Conservation (phyloP, 1,140 invertebrate species). For the Papilio polyxenes region DNA sequence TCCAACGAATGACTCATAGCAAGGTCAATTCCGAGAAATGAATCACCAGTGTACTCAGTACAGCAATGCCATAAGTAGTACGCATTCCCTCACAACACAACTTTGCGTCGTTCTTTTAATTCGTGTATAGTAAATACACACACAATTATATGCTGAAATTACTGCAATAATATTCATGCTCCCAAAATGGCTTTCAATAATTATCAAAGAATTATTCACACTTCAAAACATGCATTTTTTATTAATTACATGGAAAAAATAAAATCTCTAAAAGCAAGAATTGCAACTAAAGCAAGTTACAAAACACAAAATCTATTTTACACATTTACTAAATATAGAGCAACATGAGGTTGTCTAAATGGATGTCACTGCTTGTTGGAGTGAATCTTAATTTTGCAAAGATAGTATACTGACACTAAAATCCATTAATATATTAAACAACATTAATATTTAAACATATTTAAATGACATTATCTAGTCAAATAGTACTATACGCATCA, state of each 20-base stretch:
- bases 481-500: too few relatives aligned
- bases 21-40: conserved; percentile 82
- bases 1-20: conserved; percentile 81
- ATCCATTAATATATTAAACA: neutral
- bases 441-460: too few relatives aligned
- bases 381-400: neutral
- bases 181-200: neutral
- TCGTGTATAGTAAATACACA: conserved; percentile 51
- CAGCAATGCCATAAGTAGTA: conserved; percentile 75
- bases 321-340: neutral
- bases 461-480: too few relatives aligned
- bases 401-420: neutral
- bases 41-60: conserved; percentile 79
- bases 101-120: conserved; percentile 58
- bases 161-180: neutral
- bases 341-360: neutral
- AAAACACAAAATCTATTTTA: neutral
- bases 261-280: neutral
- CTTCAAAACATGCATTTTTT: neutral
- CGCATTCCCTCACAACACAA: conserved; percentile 71
- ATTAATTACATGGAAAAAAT: neutral
- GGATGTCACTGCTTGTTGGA: neutral
- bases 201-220: neutral
- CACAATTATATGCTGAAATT: conserved; percentile 29
- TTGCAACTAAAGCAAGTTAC: neutral